Evolutionary conservation across 2,888 invertebrate genomes (phyloP).

Genomic region (Pheosia tremula): DNA sequence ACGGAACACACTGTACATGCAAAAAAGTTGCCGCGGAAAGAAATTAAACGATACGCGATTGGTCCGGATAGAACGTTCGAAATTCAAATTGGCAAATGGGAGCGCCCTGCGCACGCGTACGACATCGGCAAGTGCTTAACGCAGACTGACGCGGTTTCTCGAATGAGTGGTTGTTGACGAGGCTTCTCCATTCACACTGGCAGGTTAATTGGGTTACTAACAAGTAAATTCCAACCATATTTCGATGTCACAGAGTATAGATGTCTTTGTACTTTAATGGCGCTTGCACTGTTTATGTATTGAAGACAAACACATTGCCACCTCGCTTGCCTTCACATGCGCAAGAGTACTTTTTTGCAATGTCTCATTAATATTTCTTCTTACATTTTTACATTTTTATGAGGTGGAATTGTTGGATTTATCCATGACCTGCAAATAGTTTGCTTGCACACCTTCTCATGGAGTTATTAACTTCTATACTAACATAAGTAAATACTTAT

Average conservation of each 20-base stretch:
- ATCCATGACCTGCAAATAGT: conserved; percentile 2
- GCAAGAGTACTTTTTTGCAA: conserved; percentile 77
- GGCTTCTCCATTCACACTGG: conserved; percentile 76
- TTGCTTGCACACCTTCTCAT: neutral
- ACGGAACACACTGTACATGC: conserved; percentile 67
- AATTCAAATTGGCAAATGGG: conserved; percentile 68
- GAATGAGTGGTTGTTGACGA: conserved; percentile 69
- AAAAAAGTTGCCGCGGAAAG: conserved; percentile 69
- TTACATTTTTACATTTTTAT: conserved; percentile 44
- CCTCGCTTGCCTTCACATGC: conserved; percentile 80
- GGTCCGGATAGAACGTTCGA: conserved; percentile 61
- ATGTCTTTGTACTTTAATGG: conserved; percentile 10
- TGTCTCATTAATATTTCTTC: conserved; percentile 57
- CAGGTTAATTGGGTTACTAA: conserved; percentile 47
- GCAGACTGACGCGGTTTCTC: conserved; percentile 74
- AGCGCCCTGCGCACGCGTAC: conserved; percentile 59
- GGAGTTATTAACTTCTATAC: neutral
- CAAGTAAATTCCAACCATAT: conserved; percentile 37
- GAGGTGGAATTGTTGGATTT: neutral
- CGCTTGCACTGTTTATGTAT: conserved; percentile 42
- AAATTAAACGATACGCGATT: conserved; percentile 76
- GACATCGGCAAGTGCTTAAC: conserved; percentile 65
- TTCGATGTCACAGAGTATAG: neutral
- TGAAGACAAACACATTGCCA: conserved; percentile 52
- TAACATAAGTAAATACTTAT: neutral